Percentiles rank a stretch among this genome's conserved stretches.
These are phyloP conservation scores for Cancer borealis DNA, from an alignment of 2,888 invertebrate genomes.

Conservation along the genomic window DNA sequence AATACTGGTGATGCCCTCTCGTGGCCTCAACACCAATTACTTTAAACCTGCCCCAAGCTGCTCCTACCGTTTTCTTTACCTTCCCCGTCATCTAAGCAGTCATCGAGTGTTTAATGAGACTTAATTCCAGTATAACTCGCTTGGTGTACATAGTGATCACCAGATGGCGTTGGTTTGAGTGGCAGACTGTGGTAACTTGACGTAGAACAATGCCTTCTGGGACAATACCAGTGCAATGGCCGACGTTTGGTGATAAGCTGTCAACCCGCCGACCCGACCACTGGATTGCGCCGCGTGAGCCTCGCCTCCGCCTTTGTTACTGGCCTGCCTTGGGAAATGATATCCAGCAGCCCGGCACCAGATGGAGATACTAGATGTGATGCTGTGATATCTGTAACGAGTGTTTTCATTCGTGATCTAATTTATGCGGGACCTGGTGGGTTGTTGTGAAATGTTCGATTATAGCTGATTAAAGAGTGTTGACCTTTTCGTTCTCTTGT, in stretches of 20 bases:
- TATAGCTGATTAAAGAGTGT: too few species aligned
- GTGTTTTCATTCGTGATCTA: too few species aligned
- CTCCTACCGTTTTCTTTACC: background rate
- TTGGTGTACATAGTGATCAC: background rate
- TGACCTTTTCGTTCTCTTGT: too few species aligned
- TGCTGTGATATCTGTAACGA: too few species aligned
- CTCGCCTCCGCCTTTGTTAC: too few species aligned
- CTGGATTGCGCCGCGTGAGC: background rate
- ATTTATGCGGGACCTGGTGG: too few species aligned
- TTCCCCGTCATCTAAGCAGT: background rate
- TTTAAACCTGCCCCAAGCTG: background rate
- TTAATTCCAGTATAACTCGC: background rate
- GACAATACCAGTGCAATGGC: background rate
- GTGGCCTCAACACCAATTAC: background rate
- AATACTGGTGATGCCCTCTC: background rate
- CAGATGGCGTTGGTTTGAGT: background rate
- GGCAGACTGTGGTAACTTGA: background rate
- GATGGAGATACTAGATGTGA: too few species aligned
- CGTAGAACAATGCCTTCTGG: background rate
- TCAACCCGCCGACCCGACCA: background rate
- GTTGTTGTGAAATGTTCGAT: too few species aligned
- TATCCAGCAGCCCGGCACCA: too few species aligned
- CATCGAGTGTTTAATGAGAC: background rate
- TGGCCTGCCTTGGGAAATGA: too few species aligned
- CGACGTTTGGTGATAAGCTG: background rate